These are phyloP conservation scores for Macrosoma leucophasiata DNA, from an alignment of 2,888 invertebrate species.

Conservation along the genomic window DNA sequence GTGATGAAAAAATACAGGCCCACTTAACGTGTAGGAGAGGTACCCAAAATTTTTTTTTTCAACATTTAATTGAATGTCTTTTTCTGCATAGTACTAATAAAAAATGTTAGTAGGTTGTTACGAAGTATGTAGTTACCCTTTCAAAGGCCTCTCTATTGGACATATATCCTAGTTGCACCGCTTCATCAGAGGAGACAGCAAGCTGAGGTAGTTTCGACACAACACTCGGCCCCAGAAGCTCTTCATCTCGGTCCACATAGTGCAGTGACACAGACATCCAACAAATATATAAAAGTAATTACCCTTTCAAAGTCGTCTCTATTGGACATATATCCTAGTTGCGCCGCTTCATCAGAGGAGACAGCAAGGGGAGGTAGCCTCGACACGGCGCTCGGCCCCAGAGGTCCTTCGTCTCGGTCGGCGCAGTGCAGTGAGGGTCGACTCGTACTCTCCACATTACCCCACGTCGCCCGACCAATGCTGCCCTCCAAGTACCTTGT, in stretches of 20 bases:
- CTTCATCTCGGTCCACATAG: conserved; percentile 83
- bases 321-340: conserved; percentile 95
- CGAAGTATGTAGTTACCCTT: conserved; percentile 81
- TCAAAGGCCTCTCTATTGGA: conserved; percentile 97
- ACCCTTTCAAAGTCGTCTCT: conserved; percentile 97
- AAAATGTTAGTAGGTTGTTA: too few relatives aligned
- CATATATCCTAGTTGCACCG: conserved; percentile 93
- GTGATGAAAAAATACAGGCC: too few relatives aligned
- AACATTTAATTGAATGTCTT: too few relatives aligned
- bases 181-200: conserved; percentile 89
- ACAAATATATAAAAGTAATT: too few relatives aligned
- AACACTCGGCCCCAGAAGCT: conserved; percentile 84
- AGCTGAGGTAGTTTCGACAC: conserved; percentile 83
- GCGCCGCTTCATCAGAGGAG: conserved; percentile 87
- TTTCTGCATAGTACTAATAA: too few relatives aligned
- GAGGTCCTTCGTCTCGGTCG: conserved; percentile 84
- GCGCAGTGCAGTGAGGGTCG: conserved; percentile 86
- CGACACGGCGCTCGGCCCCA: conserved; percentile 82
- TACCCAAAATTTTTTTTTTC: too few relatives aligned
- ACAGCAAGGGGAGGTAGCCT: conserved; percentile 88
- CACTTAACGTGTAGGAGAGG: too few relatives aligned
- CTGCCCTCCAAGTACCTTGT: conserved; percentile 91
- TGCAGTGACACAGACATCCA: too few relatives aligned
- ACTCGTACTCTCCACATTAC: conserved; percentile 79
- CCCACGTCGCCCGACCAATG: conserved; percentile 92